Base-by-base conservation (phyloP, 2,113 vertebrate species). In the Paramisgurnus dabryanus region DNA sequence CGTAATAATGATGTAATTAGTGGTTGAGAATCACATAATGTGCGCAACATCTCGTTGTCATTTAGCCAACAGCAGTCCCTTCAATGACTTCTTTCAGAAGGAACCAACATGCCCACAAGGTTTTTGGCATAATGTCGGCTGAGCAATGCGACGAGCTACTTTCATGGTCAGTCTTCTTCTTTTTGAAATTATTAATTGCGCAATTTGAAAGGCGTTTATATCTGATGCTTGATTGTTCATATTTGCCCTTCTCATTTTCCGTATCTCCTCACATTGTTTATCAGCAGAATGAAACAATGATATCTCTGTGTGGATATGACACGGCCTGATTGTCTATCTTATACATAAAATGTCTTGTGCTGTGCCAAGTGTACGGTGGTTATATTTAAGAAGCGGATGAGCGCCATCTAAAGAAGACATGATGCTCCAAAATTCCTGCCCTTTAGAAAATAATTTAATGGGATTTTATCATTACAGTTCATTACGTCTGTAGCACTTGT, bases 121-220 rank as follows among this genome's bases (percentile, higher is more conserved):
- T 78, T 74, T 83, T 91, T 88, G 85, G 87, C 82, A 87, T 82
- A 89, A 89, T 75, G 73, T 79, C 80, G 80, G 85, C 81, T 88
- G 81, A 88, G 89, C 55, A 88, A 89, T 87, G 84, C 67, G 63
- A 86, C 81, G 88, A 86, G 63, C 61, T 76, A 73, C 61, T 83
- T 80, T 83, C 74, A 81, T 72, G 79, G 71, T 73, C 76, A 81
- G 81, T 79, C 74, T 43, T 67, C 60, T 83, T 27, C 76, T 39
- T 76, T 81, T 79, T 80, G 71, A 80, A 72, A 82, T 74, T 39
- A 80, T 80, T 80, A 85, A 85, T 70, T 79, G 83, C 66, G 60
- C 71, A 76, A 76, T 85, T 79, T 79, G 43, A 82, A 58, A 85
- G 80, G 67, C 68, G 60, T 58, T 41, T 80, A 79, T 71, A 71